Base-by-base conservation (phyloP, 2,797 vertebrate species). In the Danio choprae region DNA sequence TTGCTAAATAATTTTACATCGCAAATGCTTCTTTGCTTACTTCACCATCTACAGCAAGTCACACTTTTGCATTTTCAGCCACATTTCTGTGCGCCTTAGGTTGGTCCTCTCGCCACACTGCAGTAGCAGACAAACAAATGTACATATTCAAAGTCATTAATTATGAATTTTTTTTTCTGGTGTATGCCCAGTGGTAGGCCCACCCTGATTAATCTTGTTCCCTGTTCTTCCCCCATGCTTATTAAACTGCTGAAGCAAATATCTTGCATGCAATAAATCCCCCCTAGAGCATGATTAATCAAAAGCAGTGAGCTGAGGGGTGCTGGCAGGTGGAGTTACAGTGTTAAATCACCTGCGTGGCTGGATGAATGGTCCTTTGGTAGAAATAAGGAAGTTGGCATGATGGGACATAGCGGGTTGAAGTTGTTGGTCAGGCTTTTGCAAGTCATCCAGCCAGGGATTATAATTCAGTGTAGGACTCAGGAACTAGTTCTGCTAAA, bases 171-270 rank as follows among this genome's bases (percentile, higher is more conserved):
- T 92, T 89, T 89, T 86, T 90, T 81, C 81, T 46, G 80, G 80
- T 70, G 59, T 84, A 87, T 90, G 88, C 86, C 86, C 88, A 82
- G 82, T 84, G 80, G 86, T 85, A 73, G 81, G 87, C 88, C 87
- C 85, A 75, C 80, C 88, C 89, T 93, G 93, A 94, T 95, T 94
- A 94, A 95, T 95, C 90, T 86, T 84, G 78, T 76, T 79, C 77
- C 81, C 88, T 84, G 90, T 92, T 90, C 90, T 88, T 87, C 89
- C 89, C 87, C 88, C 89, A 87, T 89, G 88, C 92, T 94, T 94
- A 94, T 94, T 94, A 95, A 94, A 93, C 92, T 87, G 92, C 93
- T 93, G 93, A 93, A 93, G 93, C 92, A 94, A 94, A 93, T 92
- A 92, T 91, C 91, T 88, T 88, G 90, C 87, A 85, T 90, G 92